Evolutionary conservation across 2,888 invertebrate species (phyloP).

Genomic region (Baronia brevicornis): DNA sequence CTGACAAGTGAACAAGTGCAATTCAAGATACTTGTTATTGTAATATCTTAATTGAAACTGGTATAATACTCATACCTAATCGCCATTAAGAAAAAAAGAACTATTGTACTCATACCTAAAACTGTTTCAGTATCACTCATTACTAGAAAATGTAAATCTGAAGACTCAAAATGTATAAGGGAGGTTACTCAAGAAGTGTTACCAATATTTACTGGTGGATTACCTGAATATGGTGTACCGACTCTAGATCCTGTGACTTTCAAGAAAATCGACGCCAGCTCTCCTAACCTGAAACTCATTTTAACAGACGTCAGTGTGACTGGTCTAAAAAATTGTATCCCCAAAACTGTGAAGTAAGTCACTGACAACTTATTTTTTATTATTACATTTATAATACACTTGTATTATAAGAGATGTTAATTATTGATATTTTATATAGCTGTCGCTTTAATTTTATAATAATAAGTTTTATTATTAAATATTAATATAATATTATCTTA

Average conservation of each 20-base stretch:
- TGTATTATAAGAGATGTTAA: not conserved
- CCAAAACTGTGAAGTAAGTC: conserved; percentile 35
- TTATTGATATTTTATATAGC: not conserved
- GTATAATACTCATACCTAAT: too few species aligned
- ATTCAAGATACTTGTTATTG: too few species aligned
- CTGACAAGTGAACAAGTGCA: too few species aligned
- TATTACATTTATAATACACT: not conserved
- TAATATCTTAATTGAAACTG: conserved; percentile 4
- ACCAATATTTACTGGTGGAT: conserved; percentile 31
- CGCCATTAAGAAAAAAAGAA: too few species aligned
- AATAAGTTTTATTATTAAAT: too few species aligned
- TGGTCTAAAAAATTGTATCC: conserved; percentile 36
- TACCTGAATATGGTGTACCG: conserved; percentile 35
- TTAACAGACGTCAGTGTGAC: conserved; percentile 30
- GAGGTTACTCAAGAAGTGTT: conserved; percentile 28
- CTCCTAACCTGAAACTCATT: conserved; percentile 30
- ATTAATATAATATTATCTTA: too few species aligned
- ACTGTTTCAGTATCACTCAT: conserved; percentile 27
- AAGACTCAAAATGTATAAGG: conserved; percentile 40
- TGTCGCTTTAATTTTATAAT: not conserved
- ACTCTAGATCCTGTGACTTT: conserved; percentile 37
- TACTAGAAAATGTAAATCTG: conserved; percentile 36
- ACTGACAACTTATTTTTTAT: conserved; percentile 1
- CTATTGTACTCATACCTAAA: too few species aligned
- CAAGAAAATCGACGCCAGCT: conserved; percentile 37